Conservation (phyloP, 1,140 invertebrate species). For the Bombus superbus region DNA sequence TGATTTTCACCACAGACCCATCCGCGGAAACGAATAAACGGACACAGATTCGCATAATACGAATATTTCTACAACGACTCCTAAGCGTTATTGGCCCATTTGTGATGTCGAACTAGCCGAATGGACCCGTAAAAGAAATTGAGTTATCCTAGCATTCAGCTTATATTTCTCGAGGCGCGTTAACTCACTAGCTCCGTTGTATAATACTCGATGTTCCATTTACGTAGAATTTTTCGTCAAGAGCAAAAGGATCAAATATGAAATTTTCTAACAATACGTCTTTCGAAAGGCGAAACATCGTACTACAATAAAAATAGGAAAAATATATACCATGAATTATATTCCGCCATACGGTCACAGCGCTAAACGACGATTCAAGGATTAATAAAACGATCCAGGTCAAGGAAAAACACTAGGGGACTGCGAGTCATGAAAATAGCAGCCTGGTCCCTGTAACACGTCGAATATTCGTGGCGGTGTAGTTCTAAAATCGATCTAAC, state of each 20-base stretch:
- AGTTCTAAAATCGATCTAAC: background rate
- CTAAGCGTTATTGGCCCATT: conserved; percentile 23
- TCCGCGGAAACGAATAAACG: conserved; percentile 23
- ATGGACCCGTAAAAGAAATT: conserved; percentile 1
- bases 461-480: background rate
- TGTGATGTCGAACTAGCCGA: background rate
- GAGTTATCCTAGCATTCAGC: conserved; percentile 10
- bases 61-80: conserved; percentile 43
- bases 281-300: no score
- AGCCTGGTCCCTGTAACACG: no score
- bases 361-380: background rate
- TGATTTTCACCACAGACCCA: background rate
- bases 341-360: no score
- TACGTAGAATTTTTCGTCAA: no score
- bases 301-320: no score
- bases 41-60: conserved; percentile 17
- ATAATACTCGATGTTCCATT: background rate
- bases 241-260: no score
- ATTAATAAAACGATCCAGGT: background rate
- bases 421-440: no score
- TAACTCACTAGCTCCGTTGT: no score
- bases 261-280: no score
- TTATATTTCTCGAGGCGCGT: background rate
- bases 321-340: no score
- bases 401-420: background rate